Evolutionary conservation across 2,888 invertebrate species (phyloP).

Genomic region (Andrena hattorfiana): DNA sequence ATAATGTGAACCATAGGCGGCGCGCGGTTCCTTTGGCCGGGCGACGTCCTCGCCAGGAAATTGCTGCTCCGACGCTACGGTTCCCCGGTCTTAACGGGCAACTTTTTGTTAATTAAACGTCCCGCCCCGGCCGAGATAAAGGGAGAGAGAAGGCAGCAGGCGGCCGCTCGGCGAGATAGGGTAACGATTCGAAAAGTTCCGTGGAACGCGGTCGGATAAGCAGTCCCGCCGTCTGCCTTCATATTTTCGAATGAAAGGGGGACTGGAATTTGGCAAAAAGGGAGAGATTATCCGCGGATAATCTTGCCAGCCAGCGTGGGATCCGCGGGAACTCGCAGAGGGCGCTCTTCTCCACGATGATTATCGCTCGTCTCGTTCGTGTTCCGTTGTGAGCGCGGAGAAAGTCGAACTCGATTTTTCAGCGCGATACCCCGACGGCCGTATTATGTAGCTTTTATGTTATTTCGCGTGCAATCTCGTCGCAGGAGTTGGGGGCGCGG

Average conservation of each 20-base stretch:
- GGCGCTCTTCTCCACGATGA: background rate
- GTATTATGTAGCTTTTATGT: background rate
- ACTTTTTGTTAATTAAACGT: conserved; percentile 66
- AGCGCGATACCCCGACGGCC: background rate
- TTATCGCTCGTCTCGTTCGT: conserved; percentile 18
- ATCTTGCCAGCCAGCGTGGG: conserved; percentile 3
- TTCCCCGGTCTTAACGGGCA: conserved; percentile 43
- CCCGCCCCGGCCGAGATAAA: background rate
- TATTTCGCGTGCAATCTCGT: background rate
- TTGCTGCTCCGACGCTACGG: conserved; percentile 47
- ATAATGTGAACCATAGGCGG: conserved; percentile 60
- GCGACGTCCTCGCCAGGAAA: conserved; percentile 34
- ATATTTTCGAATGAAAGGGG: conserved; percentile 3
- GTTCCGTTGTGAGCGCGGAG: background rate
- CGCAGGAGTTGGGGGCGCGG: too few relatives aligned
- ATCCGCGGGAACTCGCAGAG: background rate
- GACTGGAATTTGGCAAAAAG: conserved; percentile 16
- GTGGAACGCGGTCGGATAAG: conserved; percentile 21
- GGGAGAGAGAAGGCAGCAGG: background rate
- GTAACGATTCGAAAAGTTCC: conserved; percentile 37
- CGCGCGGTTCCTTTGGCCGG: conserved; percentile 9
- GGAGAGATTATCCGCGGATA: conserved; percentile 33
- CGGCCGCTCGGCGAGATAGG: conserved; percentile 3
- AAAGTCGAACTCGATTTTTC: conserved; percentile 32
- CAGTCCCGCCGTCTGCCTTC: conserved; percentile 15